Conservation (phyloP, 2,113 vertebrate genomes). For the Odontesthes bonariensis region DNA sequence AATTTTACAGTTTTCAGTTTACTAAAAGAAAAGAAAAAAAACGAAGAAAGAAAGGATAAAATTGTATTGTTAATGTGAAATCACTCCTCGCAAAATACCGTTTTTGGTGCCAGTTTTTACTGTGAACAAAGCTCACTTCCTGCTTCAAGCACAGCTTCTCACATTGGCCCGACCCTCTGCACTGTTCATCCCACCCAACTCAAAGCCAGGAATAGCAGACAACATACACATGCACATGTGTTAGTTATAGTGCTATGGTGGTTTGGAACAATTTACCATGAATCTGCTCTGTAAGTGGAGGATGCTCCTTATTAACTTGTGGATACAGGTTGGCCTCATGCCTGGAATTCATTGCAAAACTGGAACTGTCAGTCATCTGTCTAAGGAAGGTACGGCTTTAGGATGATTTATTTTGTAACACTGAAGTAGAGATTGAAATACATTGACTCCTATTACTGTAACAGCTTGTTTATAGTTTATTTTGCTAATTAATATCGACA, state of each 20-base stretch:
- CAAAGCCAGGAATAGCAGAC: not conserved
- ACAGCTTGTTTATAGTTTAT: not conserved
- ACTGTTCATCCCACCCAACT: constrained; percentile 4
- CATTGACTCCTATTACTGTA: not conserved
- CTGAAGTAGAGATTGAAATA: not conserved
- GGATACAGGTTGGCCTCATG: constrained; percentile 46
- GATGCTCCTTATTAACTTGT: constrained; percentile 50
- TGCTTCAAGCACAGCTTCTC: constrained; percentile 34
- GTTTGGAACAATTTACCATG: constrained; percentile 52
- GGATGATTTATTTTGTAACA: not conserved
- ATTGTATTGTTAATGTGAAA: not conserved
- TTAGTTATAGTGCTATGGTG: constrained; percentile 2
- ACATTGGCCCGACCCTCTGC: constrained; percentile 45
- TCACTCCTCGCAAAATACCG: constrained; percentile 23
- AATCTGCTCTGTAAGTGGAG: constrained; percentile 23
- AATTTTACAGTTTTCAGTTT: not conserved
- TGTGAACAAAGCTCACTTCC: constrained; percentile 63
- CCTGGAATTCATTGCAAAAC: not conserved
- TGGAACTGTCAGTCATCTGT: constrained; percentile 36
- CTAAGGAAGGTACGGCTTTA: constrained; percentile 74
- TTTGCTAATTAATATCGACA: not conserved
- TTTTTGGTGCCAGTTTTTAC: constrained; percentile 41
- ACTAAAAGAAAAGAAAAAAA: not conserved
- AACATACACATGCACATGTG: constrained; percentile 9
- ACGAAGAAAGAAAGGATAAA: too few species aligned